Conservation (phyloP, 2,888 invertebrate genomes). For the Pammene aurita region DNA sequence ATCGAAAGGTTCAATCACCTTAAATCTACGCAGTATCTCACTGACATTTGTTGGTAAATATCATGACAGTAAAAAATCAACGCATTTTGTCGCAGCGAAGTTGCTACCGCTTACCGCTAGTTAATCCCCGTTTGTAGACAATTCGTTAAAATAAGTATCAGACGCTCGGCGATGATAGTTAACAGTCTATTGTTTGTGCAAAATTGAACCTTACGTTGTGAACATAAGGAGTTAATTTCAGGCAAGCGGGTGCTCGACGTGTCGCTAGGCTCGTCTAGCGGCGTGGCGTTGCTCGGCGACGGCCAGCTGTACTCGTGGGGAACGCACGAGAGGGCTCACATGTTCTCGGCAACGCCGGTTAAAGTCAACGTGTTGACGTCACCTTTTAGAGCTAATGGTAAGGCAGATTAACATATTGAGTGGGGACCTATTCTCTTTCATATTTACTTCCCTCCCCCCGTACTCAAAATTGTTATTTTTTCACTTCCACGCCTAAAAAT, state of each 20-base stretch:
- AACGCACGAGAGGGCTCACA: slow-evolving; percentile 69
- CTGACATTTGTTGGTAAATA: too few relatives aligned
- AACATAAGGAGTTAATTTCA: slow-evolving; percentile 46
- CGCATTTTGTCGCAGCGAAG: too few relatives aligned
- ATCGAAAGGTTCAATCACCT: too few relatives aligned
- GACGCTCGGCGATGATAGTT: not conserved
- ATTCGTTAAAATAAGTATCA: too few relatives aligned
- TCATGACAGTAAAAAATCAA: too few relatives aligned
- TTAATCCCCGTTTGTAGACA: not conserved
- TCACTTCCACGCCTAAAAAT: too few relatives aligned
- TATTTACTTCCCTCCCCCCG: too few relatives aligned
- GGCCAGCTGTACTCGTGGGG: slow-evolving; percentile 97
- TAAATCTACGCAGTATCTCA: too few relatives aligned
- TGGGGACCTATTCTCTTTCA: too few relatives aligned
- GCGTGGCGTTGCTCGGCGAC: slow-evolving; percentile 89
- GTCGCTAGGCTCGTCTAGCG: slow-evolving; percentile 71
- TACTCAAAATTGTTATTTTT: too few relatives aligned
- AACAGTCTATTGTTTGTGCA: not conserved
- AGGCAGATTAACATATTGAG: slow-evolving; percentile 52
- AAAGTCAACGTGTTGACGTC: slow-evolving; percentile 66
- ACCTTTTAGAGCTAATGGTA: slow-evolving; percentile 72
- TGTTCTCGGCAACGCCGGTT: slow-evolving; percentile 67
- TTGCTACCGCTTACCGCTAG: too few relatives aligned
- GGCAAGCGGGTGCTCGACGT: slow-evolving; percentile 71
- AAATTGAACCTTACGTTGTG: not conserved